Conservation (phyloP, 1,140 invertebrate genomes). For the Drosophila mojavensis region DNA sequence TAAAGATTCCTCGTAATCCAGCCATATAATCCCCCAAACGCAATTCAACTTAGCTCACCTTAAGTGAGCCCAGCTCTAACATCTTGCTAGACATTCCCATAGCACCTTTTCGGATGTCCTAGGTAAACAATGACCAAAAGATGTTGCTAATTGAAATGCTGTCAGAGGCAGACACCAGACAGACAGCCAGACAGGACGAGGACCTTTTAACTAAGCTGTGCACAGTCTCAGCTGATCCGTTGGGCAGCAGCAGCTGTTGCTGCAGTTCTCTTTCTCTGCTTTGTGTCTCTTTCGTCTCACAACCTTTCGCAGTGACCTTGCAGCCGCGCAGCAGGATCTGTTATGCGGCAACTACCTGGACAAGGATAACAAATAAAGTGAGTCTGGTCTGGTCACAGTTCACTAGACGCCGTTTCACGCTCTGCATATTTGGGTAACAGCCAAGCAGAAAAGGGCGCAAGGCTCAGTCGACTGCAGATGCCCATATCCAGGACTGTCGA, state of each 20-base stretch:
- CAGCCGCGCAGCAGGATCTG: slow-evolving; percentile 27
- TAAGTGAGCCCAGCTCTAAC: neutral
- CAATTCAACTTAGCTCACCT: neutral
- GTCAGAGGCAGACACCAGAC: neutral
- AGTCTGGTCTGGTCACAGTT: neutral
- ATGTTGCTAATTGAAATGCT: slow-evolving; percentile 17
- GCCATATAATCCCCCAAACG: no score
- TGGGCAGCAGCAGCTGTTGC: slow-evolving; percentile 35
- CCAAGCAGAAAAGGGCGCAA: slow-evolving; percentile 62
- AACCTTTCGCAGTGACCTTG: slow-evolving; percentile 38
- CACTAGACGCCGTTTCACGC: slow-evolving; percentile 38
- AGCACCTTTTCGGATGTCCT: neutral
- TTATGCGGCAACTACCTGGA: slow-evolving; percentile 43
- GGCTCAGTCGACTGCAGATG: slow-evolving; percentile 24
- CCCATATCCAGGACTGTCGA: slow-evolving; percentile 29
- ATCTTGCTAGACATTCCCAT: neutral
- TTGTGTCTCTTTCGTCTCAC: slow-evolving; percentile 6
- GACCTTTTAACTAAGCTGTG: slow-evolving; percentile 32
- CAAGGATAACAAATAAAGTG: slow-evolving; percentile 7
- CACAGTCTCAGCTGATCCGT: slow-evolving; percentile 55
- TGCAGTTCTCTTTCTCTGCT: neutral
- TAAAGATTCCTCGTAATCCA: no score
- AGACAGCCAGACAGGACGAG: neutral
- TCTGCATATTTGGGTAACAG: slow-evolving; percentile 78
- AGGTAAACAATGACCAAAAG: neutral